phyloP scores from a whole-genome alignment of 2,888 invertebrate species.

The Protodeltote pygarga region DNA sequence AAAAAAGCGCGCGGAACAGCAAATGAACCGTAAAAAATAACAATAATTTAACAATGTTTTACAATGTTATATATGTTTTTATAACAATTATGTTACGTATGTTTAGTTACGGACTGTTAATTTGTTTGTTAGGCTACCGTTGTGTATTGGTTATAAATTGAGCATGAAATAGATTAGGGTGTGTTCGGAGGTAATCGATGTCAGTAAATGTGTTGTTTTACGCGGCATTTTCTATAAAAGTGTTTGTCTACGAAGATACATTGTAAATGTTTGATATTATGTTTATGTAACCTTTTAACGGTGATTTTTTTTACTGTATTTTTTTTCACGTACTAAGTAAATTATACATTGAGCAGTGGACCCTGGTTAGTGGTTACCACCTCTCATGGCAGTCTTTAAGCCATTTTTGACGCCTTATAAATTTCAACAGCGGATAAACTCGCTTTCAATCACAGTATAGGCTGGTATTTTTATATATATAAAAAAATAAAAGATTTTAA shows the following conservation, averaged over 20 bases:
- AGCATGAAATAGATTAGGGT: conserved; percentile 54
- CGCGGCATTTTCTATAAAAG: conserved; percentile 23
- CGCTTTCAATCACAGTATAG: too few relatives aligned
- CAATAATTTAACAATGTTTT: conserved; percentile 74
- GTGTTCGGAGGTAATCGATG: conserved; percentile 42
- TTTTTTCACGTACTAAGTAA: too few relatives aligned
- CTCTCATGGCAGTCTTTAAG: too few relatives aligned
- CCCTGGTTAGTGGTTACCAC: too few relatives aligned
- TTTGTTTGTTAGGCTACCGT: conserved; percentile 56
- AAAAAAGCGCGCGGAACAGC: conserved; percentile 67
- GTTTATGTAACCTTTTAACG: not conserved
- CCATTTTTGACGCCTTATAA: too few relatives aligned
- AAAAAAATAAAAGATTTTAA: too few relatives aligned
- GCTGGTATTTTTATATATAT: too few relatives aligned
- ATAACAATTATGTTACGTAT: conserved; percentile 65
- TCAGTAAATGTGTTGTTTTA: conserved; percentile 10
- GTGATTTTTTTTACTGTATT: too few relatives aligned
- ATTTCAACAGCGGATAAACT: too few relatives aligned
- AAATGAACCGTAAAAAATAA: conserved; percentile 82
- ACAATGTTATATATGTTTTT: conserved; percentile 60
- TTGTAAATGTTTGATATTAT: not conserved
- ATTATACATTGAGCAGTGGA: too few relatives aligned
- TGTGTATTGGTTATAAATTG: conserved; percentile 53
- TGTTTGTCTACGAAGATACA: conserved; percentile 17
- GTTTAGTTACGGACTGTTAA: conserved; percentile 77